A percentile compares a stretch with the other conserved stretches of the same genome.
Evolutionary conservation across 2,113 vertebrate genomes (phyloP).

Genomic region (Leptocoma aspasia): DNA sequence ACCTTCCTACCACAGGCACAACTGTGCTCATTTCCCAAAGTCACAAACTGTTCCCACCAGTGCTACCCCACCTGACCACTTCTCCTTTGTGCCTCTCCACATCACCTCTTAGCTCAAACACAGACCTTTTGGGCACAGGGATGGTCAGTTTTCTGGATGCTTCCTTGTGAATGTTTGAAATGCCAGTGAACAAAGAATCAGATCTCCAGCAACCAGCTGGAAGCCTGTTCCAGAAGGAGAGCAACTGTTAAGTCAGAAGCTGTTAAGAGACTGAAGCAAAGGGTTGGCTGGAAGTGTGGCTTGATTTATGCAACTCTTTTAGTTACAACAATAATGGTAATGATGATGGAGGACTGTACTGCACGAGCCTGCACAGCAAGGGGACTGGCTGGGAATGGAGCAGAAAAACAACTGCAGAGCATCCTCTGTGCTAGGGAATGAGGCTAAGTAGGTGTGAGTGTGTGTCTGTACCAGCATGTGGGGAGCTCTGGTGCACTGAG

Average conservation of each 20-base stretch:
- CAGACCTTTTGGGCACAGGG: not conserved
- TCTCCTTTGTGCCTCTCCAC: not conserved
- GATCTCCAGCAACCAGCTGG: not conserved
- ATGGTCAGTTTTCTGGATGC: not conserved
- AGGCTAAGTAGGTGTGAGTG: not conserved
- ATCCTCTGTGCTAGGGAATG: not conserved
- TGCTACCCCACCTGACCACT: not conserved
- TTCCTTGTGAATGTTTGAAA: not conserved
- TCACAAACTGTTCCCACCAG: not conserved
- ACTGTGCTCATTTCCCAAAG: not conserved
- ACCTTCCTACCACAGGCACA: not conserved
- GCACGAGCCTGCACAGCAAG: not conserved
- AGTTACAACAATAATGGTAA: conserved; percentile 34
- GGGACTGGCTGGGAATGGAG: not conserved
- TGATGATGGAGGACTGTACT: not conserved
- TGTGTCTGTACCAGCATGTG: not conserved
- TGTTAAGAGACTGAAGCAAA: conserved; percentile 4
- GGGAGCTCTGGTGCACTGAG: not conserved
- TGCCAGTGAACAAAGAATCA: not conserved
- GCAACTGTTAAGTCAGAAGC: conserved; percentile 22
- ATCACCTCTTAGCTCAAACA: not conserved
- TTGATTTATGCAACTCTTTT: conserved; percentile 43
- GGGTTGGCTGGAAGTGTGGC: not conserved
- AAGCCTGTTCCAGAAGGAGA: not conserved
- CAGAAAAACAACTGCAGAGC: not conserved